phyloP scores from a whole-genome alignment of 1,140 invertebrate species.

The Brachionus calyciflorus region DNA sequence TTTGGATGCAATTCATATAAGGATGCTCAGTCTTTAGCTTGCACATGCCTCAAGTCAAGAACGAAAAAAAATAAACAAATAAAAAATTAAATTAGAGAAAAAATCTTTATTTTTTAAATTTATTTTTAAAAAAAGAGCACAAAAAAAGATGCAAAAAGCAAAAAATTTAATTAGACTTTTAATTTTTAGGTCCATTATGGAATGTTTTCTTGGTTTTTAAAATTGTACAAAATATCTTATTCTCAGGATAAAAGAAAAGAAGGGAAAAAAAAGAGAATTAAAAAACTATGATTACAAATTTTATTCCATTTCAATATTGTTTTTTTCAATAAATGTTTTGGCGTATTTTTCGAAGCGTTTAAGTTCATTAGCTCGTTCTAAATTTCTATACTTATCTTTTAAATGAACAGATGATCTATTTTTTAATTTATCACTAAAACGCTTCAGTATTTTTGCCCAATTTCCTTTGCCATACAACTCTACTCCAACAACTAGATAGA shows the following conservation, averaged over 20 bases:
- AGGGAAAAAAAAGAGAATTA: background rate
- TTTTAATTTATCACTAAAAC: background rate
- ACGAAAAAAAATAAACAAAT: too few relatives aligned
- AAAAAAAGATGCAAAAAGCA: background rate
- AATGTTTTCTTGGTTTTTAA: too few relatives aligned
- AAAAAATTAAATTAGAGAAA: background rate
- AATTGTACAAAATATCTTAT: too few relatives aligned
- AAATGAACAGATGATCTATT: constrained; percentile 4
- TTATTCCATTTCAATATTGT: background rate
- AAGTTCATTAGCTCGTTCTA: constrained; percentile 4
- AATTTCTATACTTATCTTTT: constrained; percentile 44
- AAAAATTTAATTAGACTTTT: background rate
- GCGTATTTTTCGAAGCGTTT: background rate
- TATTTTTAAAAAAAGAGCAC: background rate
- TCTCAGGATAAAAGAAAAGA: too few relatives aligned
- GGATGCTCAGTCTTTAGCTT: too few relatives aligned
- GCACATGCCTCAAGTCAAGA: too few relatives aligned
- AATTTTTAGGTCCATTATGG: background rate
- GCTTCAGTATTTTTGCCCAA: constrained; percentile 38
- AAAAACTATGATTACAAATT: background rate
- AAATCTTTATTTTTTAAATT: background rate
- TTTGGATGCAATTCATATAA: too few relatives aligned
- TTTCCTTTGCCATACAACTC: constrained; percentile 43
- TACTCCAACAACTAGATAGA: constrained; percentile 37
- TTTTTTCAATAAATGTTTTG: background rate